Conservation (phyloP, 2,797 vertebrate species). For the Anguilla anguilla region DNA sequence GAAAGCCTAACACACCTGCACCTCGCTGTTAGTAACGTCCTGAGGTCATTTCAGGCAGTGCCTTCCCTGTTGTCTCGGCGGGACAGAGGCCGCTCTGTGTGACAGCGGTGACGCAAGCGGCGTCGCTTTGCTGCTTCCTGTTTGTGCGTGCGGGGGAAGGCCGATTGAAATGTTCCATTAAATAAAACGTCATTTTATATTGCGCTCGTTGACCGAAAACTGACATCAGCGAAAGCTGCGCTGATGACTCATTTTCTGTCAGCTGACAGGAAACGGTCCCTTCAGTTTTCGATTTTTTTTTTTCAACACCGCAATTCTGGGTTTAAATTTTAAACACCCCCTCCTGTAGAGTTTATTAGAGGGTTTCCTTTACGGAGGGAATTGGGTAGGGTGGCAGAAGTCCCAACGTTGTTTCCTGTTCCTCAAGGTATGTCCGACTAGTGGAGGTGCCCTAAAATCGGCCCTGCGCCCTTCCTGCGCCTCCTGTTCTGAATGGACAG, state of each 20-base stretch:
- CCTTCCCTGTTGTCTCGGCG: background rate
- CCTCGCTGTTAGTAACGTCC: background rate
- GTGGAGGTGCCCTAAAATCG: background rate
- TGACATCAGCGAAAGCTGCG: background rate
- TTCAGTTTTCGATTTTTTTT: background rate
- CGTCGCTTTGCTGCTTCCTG: background rate
- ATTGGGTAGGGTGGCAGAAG: background rate
- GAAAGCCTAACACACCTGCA: background rate
- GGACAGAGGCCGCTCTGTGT: background rate
- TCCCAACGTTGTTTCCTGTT: background rate
- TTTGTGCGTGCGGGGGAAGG: background rate
- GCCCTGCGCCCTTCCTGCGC: background rate
- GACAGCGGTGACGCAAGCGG: background rate
- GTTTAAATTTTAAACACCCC: background rate
- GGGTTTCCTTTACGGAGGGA: background rate
- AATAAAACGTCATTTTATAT: background rate
- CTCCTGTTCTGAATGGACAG: background rate
- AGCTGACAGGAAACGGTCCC: background rate
- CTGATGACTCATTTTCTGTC: background rate
- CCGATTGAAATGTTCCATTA: background rate
- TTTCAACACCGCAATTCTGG: background rate
- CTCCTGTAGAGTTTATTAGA: background rate
- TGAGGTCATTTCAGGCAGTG: background rate
- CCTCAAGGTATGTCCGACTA: background rate
- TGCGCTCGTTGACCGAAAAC: background rate